Percentiles rank a stretch among this genome's conserved stretches.
phyloP scores from a whole-genome alignment of 2,113 vertebrate genomes.

The Ageneiosus marmoratus region DNA sequence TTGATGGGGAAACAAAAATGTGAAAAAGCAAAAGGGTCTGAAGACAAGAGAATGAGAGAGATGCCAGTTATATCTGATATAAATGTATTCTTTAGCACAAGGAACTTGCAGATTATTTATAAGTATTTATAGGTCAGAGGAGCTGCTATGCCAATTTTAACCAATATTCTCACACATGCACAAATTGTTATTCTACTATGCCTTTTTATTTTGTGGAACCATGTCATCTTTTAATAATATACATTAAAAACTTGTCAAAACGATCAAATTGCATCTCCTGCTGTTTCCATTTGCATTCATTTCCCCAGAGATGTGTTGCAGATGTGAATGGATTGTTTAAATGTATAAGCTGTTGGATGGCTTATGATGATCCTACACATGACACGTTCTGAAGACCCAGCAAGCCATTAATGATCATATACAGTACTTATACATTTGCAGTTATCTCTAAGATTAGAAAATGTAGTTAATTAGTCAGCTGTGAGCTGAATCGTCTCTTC shows the following conservation, averaged over 20 bases:
- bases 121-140: slow-evolving; percentile 66
- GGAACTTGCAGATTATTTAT: slow-evolving; percentile 43
- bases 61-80: slow-evolving; percentile 44
- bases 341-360: not conserved
- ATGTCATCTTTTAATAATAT: not conserved
- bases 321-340: slow-evolving; percentile 15
- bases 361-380: not conserved
- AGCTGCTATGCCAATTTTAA: slow-evolving; percentile 57
- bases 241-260: not conserved
- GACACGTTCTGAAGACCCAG: not conserved
- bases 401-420: not conserved
- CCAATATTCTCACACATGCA: not conserved
- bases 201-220: not conserved
- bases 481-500: not conserved
- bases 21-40: slow-evolving; percentile 23
- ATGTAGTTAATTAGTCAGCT: not conserved
- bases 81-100: slow-evolving; percentile 52
- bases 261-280: not conserved
- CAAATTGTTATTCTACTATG: slow-evolving; percentile 11
- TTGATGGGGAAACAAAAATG: too few species aligned
- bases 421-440: not conserved
- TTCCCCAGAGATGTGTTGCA: not conserved
- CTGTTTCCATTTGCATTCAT: not conserved
- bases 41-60: slow-evolving; percentile 55
- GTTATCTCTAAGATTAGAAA: not conserved